Conservation (phyloP, 1,140 invertebrate species). For the Macrocentrus cingulum region DNA sequence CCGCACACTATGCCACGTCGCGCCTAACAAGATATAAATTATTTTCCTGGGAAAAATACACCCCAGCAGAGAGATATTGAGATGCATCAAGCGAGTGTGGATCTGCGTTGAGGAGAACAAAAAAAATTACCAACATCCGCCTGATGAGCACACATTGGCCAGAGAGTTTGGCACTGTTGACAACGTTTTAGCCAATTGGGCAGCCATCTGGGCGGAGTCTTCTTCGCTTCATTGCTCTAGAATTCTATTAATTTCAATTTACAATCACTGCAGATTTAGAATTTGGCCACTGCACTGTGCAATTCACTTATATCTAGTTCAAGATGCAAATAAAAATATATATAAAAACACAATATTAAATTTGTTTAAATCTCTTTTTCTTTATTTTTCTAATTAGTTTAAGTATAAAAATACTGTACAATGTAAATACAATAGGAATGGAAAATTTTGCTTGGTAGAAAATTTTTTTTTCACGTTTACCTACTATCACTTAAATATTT, state of each 20-base stretch:
- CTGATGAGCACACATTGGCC: constrained; percentile 8
- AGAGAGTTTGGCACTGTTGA: background rate
- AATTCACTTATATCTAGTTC: too few species aligned
- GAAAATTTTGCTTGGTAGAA: too few species aligned
- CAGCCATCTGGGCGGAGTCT: constrained; percentile 7
- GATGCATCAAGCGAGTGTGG: background rate
- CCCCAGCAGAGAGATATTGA: background rate
- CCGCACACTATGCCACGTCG: too few species aligned
- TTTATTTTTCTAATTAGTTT: constrained; percentile 20
- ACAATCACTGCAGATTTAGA: too few species aligned
- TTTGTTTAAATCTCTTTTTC: background rate
- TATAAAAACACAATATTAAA: background rate
- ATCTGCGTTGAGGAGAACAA: background rate
- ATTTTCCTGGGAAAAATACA: too few species aligned
- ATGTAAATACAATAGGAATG: constrained; percentile 35
- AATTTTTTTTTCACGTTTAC: too few species aligned
- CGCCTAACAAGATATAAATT: too few species aligned
- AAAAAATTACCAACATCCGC: background rate
- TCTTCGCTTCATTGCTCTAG: background rate
- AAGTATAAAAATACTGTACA: constrained; percentile 50
- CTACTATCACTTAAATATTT: too few species aligned
- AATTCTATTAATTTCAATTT: background rate
- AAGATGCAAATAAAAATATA: background rate
- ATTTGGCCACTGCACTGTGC: too few species aligned
- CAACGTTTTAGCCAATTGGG: constrained; percentile 7